Conservation (phyloP, 2,797 vertebrate genomes). For the Geotrypetes seraphini region DNA sequence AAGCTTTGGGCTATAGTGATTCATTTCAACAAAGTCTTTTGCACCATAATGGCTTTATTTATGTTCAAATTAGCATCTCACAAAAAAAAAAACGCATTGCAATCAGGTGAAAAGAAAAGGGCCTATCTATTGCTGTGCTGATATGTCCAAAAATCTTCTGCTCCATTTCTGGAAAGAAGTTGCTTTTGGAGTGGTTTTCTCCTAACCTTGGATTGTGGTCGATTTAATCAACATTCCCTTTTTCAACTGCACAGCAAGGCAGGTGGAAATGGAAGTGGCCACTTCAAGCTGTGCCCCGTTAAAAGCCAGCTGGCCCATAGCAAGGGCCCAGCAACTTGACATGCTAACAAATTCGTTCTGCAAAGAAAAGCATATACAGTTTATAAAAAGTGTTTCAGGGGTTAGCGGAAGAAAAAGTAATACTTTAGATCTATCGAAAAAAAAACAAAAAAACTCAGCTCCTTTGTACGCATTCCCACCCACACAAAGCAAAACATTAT, state of each 20-base stretch:
- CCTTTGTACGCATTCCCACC: not conserved
- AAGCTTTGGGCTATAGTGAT: no score
- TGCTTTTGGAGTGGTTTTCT: conserved; percentile 8
- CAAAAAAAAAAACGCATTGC: not conserved
- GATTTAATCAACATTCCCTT: conserved; percentile 21
- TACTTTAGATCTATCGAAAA: not conserved
- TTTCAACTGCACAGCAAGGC: conserved; percentile 11
- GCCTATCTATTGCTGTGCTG: not conserved
- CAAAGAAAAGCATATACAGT: not conserved
- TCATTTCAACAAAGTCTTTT: no score
- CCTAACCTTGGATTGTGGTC: conserved; percentile 17
- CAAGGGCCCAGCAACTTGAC: conserved; percentile 27
- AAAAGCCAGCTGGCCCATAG: conserved; percentile 23
- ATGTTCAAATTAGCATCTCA: no score
- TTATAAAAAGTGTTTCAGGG: conserved; percentile 4
- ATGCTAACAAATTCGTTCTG: conserved; percentile 18
- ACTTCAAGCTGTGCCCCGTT: conserved; percentile 18
- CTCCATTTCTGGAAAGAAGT: conserved; percentile 4
- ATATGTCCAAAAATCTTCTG: conserved; percentile 7
- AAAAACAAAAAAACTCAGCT: not conserved
- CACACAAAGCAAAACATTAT: not conserved
- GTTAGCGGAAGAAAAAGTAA: conserved; percentile 6
- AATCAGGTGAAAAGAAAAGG: rapidly evolving
- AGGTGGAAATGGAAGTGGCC: conserved; percentile 21
- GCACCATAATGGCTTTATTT: no score